Evolutionary conservation across 1,140 invertebrate species (phyloP), one percentile per base, ranked within the genome.

Genomic region (Stegodyphus dumicola): DNA sequence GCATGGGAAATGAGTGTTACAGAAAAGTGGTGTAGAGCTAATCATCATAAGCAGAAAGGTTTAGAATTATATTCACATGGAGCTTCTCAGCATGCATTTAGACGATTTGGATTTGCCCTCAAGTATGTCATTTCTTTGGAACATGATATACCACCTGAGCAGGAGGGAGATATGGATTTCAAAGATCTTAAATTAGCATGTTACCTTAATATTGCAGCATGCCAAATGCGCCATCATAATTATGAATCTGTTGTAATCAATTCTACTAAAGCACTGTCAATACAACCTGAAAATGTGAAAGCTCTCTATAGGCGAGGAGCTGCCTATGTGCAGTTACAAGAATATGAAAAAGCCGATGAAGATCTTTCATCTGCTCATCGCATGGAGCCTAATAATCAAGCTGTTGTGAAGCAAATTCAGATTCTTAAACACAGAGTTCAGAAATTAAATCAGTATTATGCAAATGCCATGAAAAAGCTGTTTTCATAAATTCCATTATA

Each of bases 171-270:
- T 66, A 89, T 92, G 54, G 90, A 92, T 33, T 90, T 90, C 9
- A 89, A 92, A 70, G 88, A 92, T 52, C 80, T 92, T 3, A 90
- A 89, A 87, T 89, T 73, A 80, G 89, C 87, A 90, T 94, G 95
- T 5, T 94, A 94, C 85, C 94, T 94, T 88, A 96, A 96, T 89
- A 91, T 95, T 90, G 94, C 95, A 6, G 92, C 93, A 83, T 96
- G 95, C 90, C 94, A 95, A 87, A 90, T 95, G 9, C 92, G 93
- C 75, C 90, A 90, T 64, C 89, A 93, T 69, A 93, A 94, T 89
- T 94, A 92, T 90, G 89, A 92, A 11, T 91, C 93, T 78, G 93
- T 93, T 1, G 90, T 94, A 64, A 89, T 91, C 5, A 91, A 96
- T 10, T 95, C 94, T 88, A 91, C 91, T 70, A 93, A 93, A 91